These are phyloP conservation scores for Menidia beryllina DNA, from an alignment of 2,113 vertebrate species.

Conservation along the genomic window DNA sequence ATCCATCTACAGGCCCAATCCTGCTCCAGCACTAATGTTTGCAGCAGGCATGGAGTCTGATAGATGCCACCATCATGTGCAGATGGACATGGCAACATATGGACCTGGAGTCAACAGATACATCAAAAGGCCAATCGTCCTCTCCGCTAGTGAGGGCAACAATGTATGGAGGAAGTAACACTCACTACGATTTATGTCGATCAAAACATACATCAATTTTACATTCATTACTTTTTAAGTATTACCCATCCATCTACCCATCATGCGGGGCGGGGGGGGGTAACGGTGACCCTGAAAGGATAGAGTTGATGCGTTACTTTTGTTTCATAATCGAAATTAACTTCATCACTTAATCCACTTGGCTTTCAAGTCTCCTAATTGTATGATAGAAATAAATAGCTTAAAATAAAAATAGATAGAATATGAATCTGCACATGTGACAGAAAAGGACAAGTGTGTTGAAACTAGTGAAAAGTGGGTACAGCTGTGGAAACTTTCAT, in stretches of 20 bases:
- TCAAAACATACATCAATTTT: neutral
- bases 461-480: no score
- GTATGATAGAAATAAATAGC: no score
- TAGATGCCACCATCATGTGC: constrained; percentile 7
- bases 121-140: constrained; percentile 7
- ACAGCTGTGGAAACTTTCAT: no score
- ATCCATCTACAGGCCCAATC: neutral
- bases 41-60: constrained; percentile 12
- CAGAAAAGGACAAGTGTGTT: no score
- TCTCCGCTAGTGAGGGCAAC: neutral
- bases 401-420: no score
- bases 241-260: neutral
- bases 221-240: neutral
- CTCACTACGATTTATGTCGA: neutral
- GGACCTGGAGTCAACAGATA: constrained; percentile 14
- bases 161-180: neutral
- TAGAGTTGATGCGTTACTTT: no score
- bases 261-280: no score
- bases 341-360: no score
- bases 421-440: no score
- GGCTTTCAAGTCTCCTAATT: no score
- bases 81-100: constrained; percentile 23
- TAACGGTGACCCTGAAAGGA: no score
- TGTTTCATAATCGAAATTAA: no score
- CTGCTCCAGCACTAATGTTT: neutral